A percentile compares a stretch with the other conserved stretches of the same genome.
Conservation (phyloP, 2,113 vertebrate species). For the Aviceda subcristata region DNA sequence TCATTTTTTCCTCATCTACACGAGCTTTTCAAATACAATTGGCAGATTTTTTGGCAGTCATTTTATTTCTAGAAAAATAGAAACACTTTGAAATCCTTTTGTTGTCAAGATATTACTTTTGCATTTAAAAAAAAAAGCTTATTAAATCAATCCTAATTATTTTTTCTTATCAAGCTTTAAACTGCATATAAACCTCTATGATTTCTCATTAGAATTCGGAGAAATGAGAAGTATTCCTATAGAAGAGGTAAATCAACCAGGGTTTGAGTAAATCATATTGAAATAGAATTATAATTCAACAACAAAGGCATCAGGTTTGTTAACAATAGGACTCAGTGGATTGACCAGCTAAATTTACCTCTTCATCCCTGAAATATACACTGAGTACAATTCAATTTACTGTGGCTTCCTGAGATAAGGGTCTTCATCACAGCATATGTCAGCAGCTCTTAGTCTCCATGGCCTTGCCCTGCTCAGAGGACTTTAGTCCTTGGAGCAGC, state of each 20-base stretch:
- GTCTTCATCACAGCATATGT: neutral
- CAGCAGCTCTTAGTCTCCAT: neutral
- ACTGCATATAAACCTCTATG: neutral
- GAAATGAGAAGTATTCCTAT: neutral
- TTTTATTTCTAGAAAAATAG: neutral
- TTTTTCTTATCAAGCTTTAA: conserved; percentile 16
- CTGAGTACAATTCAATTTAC: neutral
- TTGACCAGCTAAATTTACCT: neutral
- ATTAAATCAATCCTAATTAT: neutral
- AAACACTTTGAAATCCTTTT: neutral
- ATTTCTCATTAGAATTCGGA: neutral
- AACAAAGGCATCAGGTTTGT: neutral
- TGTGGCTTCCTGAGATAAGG: neutral
- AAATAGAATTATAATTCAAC: neutral
- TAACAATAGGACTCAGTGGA: neutral
- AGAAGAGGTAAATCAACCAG: neutral
- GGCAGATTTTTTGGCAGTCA: neutral
- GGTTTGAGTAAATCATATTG: neutral
- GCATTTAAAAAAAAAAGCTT: neutral
- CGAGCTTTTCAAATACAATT: neutral
- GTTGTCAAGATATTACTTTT: neutral
- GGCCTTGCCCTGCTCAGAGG: neutral
- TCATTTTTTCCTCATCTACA: neutral
- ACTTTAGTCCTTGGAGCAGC: neutral
- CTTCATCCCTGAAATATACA: neutral